Conservation (phyloP, 2,797 vertebrate species). For the Scleropages formosus region DNA sequence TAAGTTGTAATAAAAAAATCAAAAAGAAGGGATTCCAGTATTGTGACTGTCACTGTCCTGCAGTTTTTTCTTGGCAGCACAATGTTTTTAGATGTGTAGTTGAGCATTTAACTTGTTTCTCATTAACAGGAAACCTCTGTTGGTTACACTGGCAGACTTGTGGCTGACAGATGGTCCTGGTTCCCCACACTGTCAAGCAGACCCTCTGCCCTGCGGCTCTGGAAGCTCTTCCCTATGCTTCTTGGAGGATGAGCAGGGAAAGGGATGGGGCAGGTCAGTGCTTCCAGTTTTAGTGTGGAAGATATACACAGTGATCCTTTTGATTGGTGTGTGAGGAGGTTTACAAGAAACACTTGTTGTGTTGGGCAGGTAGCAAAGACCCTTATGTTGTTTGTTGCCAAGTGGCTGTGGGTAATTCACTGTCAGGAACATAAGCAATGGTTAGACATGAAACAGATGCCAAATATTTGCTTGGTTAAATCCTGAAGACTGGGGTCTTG, state of each 20-base stretch:
- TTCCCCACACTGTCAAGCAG: conserved; percentile 13
- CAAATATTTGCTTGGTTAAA: conserved; percentile 14
- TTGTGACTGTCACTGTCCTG: background rate
- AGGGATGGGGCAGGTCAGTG: background rate
- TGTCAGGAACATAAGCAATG: conserved; percentile 15
- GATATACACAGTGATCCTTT: background rate
- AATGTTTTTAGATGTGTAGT: background rate
- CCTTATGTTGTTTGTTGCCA: conserved; percentile 3
- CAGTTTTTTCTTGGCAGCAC: background rate
- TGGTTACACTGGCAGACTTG: background rate
- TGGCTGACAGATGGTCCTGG: conserved; percentile 27
- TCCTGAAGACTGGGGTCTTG: background rate
- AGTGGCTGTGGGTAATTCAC: conserved; percentile 17
- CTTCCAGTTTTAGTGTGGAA: background rate
- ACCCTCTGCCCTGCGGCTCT: conserved; percentile 7
- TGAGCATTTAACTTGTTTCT: background rate
- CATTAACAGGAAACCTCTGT: conserved; percentile 16
- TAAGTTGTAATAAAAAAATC: conserved; percentile 6
- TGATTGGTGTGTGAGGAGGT: background rate
- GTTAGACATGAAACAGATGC: conserved; percentile 1
- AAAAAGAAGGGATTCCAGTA: conserved; percentile 13
- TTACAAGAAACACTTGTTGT: background rate
- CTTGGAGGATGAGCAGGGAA: conserved; percentile 1
- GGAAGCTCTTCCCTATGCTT: conserved; percentile 5
- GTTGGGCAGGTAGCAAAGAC: background rate